phyloP scores from a whole-genome alignment of 2,888 invertebrate genomes.

The Antheraea assamensis region DNA sequence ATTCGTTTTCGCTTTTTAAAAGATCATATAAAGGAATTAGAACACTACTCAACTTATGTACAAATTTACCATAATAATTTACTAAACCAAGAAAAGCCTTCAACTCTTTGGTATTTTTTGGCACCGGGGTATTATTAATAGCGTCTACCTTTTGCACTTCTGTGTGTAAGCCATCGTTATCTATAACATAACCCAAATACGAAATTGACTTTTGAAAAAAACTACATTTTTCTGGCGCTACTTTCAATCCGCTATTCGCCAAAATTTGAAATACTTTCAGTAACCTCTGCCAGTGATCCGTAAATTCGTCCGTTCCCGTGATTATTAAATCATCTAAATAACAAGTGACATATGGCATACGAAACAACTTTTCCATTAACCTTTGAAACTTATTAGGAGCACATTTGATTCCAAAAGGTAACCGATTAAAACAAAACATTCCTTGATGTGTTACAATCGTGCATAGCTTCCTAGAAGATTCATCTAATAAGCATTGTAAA shows the following conservation, averaged over 20 bases:
- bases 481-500: neutral
- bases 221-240: neutral
- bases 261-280: constrained; percentile 12
- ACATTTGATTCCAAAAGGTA: neutral
- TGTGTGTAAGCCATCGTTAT: constrained; percentile 19
- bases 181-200: constrained; percentile 21
- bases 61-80: constrained; percentile 23
- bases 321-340: constrained; percentile 21
- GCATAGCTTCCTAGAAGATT: constrained; percentile 4
- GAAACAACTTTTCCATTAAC: constrained; percentile 6
- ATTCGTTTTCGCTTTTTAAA: neutral
- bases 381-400: neutral
- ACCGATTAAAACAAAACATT: neutral
- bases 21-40: neutral
- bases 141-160: constrained; percentile 19
- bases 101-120: constrained; percentile 18
- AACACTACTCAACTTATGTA: constrained; percentile 14
- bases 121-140: constrained; percentile 12
- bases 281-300: constrained; percentile 15
- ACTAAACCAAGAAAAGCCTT: constrained; percentile 21
- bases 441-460: constrained; percentile 1
- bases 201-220: constrained; percentile 15
- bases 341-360: constrained; percentile 17
- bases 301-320: constrained; percentile 2
- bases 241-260: constrained; percentile 11